Percentiles rank a stretch among this genome's conserved stretches.
These are phyloP conservation scores for Drosophila seguyi DNA, from an alignment of 1,140 invertebrate species.

Conservation along the genomic window DNA sequence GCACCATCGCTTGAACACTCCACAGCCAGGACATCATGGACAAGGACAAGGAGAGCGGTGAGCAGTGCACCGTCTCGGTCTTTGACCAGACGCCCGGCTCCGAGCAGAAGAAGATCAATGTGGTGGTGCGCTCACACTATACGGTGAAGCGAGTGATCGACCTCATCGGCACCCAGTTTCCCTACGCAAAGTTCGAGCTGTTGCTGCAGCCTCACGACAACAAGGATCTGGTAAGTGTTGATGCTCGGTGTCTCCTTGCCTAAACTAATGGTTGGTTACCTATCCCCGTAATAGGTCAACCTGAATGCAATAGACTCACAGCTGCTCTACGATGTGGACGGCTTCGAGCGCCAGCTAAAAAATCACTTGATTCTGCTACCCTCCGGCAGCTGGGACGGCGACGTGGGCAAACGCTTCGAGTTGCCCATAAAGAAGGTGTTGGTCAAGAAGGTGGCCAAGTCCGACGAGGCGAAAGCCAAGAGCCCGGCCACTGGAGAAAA, in stretches of 20 bases:
- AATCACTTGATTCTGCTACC: slow-evolving; percentile 77
- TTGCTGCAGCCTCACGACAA: slow-evolving; percentile 75
- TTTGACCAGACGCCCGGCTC: slow-evolving; percentile 86
- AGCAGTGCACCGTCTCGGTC: slow-evolving; percentile 86
- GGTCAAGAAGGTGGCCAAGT: slow-evolving; percentile 42
- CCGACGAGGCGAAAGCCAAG: slow-evolving; percentile 53
- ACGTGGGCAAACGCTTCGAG: slow-evolving; percentile 71
- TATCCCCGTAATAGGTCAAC: slow-evolving; percentile 53
- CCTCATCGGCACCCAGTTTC: slow-evolving; percentile 86
- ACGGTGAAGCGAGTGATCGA: slow-evolving; percentile 86
- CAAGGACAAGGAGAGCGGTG: slow-evolving; percentile 72
- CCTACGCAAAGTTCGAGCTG: slow-evolving; percentile 87
- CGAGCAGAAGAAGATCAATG: slow-evolving; percentile 85
- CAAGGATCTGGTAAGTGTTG: slow-evolving; percentile 66
- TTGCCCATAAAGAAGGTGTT: slow-evolving; percentile 56
- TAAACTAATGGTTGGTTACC: neutral
- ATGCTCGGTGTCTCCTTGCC: neutral
- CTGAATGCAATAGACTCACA: slow-evolving; percentile 61
- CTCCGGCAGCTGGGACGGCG: slow-evolving; percentile 67
- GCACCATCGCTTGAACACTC: slow-evolving; percentile 53
- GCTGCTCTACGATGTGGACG: slow-evolving; percentile 65
- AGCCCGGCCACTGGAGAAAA: slow-evolving; percentile 43
- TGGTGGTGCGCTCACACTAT: slow-evolving; percentile 86
- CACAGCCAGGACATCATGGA: slow-evolving; percentile 54
- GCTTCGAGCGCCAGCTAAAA: slow-evolving; percentile 67